Evolutionary conservation across 2,888 invertebrate species (phyloP), one percentile per base, ranked within the genome.

Genomic region (Hofmannophila pseudospretella): DNA sequence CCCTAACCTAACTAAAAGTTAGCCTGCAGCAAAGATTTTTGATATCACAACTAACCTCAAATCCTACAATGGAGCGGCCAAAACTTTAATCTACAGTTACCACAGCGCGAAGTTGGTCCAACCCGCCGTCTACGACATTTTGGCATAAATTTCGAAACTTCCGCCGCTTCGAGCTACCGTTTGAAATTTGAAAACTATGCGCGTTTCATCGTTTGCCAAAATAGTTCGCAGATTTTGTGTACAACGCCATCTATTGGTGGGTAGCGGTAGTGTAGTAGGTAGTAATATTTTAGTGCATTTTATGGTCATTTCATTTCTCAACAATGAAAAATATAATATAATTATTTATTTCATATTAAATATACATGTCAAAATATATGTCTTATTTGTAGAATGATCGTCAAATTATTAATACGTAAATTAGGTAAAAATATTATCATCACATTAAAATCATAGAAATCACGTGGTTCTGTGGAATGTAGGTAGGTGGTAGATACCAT

Each of bases 161-260:
- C 23, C n/a, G 8, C 23, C 23, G 25, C 13, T 9, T 9, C 20
- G 32, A 26, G 9, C 23, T 11, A 14, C 16, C 14, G 29, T 13
- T 44, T 36, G 34, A 23, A n/a, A n/a, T n/a, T n/a, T n/a, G n/a
- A n/a, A n/a, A 58, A 60, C 57, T 65, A 65, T 61, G 54, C 59
- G 45, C 45, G 32, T 34, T 33, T 40, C 31, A 26, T 20, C 25
- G 32, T 29, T 22, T 11, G 31, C 25, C 49, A 41, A 42, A 58
- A 67, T 70, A 67, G 66, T 73, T 68, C 46, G 49, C 45, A 49
- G 47, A 58, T 58, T 62, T 67, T 60, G 46, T 44, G 54, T 45
- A 43, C 52, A 67, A 39, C 67, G 77, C 70, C 76, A 76, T 75
- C 77, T 77, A 71, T 47, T 54, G 66, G 48, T 30, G 63, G 49